Evolutionary conservation across 2,888 invertebrate genomes (phyloP).

Genomic region (Tortricodes alternella): DNA sequence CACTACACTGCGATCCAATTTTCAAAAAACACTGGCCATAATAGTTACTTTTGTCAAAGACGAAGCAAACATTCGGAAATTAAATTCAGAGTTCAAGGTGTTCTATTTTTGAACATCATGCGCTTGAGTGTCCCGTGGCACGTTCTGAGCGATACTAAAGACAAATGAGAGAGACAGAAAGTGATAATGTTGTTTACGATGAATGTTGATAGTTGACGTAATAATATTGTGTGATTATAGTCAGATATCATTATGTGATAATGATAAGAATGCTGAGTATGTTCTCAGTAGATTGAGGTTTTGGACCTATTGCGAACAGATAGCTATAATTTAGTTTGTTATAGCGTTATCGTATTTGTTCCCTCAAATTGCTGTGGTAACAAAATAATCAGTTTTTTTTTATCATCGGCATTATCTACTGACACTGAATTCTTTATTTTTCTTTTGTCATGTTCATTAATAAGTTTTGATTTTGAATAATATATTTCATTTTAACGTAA

Average conservation of each 20-base stretch:
- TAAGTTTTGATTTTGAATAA: too few relatives aligned
- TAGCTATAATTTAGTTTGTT: neutral
- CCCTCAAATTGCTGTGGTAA: neutral
- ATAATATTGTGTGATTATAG: conserved; percentile 31
- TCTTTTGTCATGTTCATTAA: neutral
- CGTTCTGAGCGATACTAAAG: conserved; percentile 48
- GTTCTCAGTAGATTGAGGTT: neutral
- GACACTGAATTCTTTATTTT: neutral
- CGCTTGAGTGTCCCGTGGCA: conserved; percentile 57
- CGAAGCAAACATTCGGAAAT: neutral
- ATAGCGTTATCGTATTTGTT: neutral
- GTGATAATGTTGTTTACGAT: conserved; percentile 34
- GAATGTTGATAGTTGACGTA: conserved; percentile 41
- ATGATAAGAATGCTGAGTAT: conserved; percentile 16
- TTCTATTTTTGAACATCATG: conserved; percentile 38
- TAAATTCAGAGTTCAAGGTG: conserved; percentile 25
- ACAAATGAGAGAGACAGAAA: conserved; percentile 13
- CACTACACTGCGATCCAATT: conserved; percentile 34
- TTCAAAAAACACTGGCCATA: conserved; percentile 39
- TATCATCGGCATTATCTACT: conserved; percentile 1
- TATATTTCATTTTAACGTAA: too few relatives aligned
- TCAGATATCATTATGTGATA: conserved; percentile 18
- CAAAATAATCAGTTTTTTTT: conserved; percentile 1
- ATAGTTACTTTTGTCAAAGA: too few relatives aligned
- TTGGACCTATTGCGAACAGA: neutral